A percentile compares a stretch with the other conserved stretches of the same genome.
phyloP scores from a whole-genome alignment of 2,888 invertebrate species.

The Monoplex corrugatus region DNA sequence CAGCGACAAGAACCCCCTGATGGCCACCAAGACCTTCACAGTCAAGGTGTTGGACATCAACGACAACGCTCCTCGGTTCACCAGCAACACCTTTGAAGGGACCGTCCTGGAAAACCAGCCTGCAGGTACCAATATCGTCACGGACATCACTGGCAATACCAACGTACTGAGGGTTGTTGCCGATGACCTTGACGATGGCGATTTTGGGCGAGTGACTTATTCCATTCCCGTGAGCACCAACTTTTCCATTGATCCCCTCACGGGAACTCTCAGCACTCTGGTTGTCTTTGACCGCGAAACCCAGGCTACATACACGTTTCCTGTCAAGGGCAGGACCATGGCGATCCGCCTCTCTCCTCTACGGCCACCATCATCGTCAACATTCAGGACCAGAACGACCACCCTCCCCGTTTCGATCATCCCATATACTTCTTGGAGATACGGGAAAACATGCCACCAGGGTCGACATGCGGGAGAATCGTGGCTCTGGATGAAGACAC shows the following conservation, averaged over 20 bases:
- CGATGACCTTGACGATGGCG: slow-evolving; percentile 91
- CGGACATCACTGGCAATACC: slow-evolving; percentile 90
- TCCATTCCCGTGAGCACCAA: slow-evolving; percentile 76
- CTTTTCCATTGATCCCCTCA: slow-evolving; percentile 91
- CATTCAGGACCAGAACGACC: slow-evolving; percentile 90
- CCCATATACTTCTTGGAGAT: slow-evolving; percentile 93
- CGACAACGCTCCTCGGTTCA: slow-evolving; percentile 61
- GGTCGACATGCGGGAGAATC: slow-evolving; percentile 92
- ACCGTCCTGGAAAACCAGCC: slow-evolving; percentile 56
- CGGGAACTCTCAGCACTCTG: slow-evolving; percentile 92
- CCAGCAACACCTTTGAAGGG: slow-evolving; percentile 40
- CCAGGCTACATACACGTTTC: slow-evolving; percentile 87
- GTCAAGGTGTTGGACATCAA: slow-evolving; percentile 60
- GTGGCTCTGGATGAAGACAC: slow-evolving; percentile 95
- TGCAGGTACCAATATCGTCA: slow-evolving; percentile 38
- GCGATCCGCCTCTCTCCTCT: slow-evolving; percentile 84
- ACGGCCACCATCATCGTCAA: slow-evolving; percentile 84
- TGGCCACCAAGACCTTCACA: slow-evolving; percentile 52
- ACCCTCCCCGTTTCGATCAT: slow-evolving; percentile 85
- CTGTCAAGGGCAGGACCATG: slow-evolving; percentile 82
- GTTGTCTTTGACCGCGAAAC: slow-evolving; percentile 91
- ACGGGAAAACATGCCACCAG: slow-evolving; percentile 93
- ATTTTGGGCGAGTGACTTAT: slow-evolving; percentile 86
- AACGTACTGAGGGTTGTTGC: slow-evolving; percentile 85
- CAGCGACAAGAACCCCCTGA: slow-evolving; percentile 55